Evolutionary conservation across 2,113 vertebrate species (phyloP).

Genomic region (Scomber japonicus): DNA sequence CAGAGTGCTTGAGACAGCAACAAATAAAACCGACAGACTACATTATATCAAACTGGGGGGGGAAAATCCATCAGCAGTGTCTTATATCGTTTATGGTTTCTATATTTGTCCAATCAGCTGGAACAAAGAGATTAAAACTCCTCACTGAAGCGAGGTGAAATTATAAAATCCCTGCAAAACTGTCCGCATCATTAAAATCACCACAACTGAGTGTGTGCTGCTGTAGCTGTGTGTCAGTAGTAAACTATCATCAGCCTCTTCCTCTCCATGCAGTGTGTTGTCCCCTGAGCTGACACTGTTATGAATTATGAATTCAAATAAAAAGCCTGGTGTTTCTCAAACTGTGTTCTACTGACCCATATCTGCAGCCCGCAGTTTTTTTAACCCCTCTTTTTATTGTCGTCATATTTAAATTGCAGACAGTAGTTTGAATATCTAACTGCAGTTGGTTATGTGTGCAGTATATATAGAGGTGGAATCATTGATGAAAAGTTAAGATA

Average conservation of each 20-base stretch:
- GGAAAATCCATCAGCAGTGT: no score
- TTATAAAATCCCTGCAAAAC: no score
- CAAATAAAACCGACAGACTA: no score
- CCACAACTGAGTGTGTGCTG: neutral
- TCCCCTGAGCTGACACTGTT: conserved; percentile 8
- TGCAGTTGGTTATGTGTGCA: neutral
- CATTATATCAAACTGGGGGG: no score
- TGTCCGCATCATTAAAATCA: no score
- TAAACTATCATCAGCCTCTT: neutral
- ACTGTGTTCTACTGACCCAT: conserved; percentile 61
- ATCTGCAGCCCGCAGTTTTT: conserved; percentile 28
- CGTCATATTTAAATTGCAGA: neutral
- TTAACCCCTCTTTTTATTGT: neutral
- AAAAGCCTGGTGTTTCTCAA: conserved; percentile 31
- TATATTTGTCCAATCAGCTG: no score
- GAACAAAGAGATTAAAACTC: no score
- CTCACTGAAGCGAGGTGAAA: no score
- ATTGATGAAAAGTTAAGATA: no score
- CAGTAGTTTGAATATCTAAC: neutral
- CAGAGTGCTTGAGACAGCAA: no score
- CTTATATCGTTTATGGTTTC: no score
- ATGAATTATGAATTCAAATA: conserved; percentile 63
- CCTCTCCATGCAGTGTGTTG: neutral
- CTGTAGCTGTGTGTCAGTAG: conserved; percentile 8
- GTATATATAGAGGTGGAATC: no score